Evolutionary conservation across 53 echinoderm and acorn worm species (phyloP), one percentile per base, ranked within the genome.

Genomic region (Apostichopus leukothele): DNA sequence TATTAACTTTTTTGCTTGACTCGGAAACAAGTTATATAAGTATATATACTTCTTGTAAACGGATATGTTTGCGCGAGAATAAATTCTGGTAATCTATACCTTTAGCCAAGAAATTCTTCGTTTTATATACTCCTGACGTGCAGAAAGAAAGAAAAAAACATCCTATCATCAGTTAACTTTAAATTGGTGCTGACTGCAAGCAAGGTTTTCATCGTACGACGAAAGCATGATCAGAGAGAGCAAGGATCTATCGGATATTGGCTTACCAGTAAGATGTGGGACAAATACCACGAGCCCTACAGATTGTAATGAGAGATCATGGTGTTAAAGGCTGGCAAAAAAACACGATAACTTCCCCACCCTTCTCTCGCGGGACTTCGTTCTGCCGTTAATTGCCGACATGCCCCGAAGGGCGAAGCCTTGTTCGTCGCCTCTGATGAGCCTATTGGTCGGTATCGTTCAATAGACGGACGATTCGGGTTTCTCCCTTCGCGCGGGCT

Each of bases 361-460:
- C 85, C 85, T 85, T 85, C 85, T 85, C 85, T 85, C 85, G 61
- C 85, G 85, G 85, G 85, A 85, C 50, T 85, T 67, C 66, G 50
- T 85, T 60, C 50, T 85, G 50, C 67, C 68, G 85, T 85, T 85
- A 85, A 85, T 85, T 85, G 85, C 85, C 85, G 84, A 61, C 84
- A 27, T 84, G 84, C 84, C 84, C 84, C 84, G 84, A 63, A 84
- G 84, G 54, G 84, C 13, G 9, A 27, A 84, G 27, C 84, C 66
- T 53, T 63, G 84, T 8, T 27, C 84, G 84, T 63, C 84, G 84
- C 84, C 66, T 63, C 21, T 84, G 84, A 84, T 84, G 84, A 84
- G 84, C 84, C 60, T 84, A 84, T 84, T 84, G 84, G 84, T 60
- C 84, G 84, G 84, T 39, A 11, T 60, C 61, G 53, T 21, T 60